Evolutionary conservation across 2,888 invertebrate genomes (phyloP), one percentile per base, ranked within the genome.

Genomic region (Rotaria magnacalcarata): DNA sequence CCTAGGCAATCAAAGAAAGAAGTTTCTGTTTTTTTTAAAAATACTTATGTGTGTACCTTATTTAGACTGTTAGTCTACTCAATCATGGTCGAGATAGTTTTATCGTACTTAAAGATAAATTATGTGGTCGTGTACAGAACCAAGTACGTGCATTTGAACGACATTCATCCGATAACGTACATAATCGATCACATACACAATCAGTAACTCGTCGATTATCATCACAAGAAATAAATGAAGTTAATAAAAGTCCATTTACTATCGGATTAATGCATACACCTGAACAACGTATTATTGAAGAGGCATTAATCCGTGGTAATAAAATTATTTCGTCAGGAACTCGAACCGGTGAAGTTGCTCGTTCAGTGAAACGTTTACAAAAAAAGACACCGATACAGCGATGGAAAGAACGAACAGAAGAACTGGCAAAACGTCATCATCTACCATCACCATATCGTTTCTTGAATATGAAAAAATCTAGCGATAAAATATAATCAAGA

Each of bases 341-440:
- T 80, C n/a, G 80, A 47, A 7, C n/a, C 0, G 47, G n/a, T 43
- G n/a, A 80, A 10, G 10, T 24, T n/a, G 19, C 47, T 41, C 43
- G 80, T 47, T 47, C 80, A 21, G 43, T 80, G 11, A 80, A 80
- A 80, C 80, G 80, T n/a, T 80, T 80, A n/a, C 80, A 47, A 80
- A 47, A 47, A 80, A 47, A 47, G 24, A 80, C 47, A 5, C 24
- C 80, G 16, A n/a, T 80, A 47, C 21, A n/a, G 34, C 80, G 47
- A 47, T 80, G 80, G 80, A 80, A 80, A 80, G 41, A 60, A 60
- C 60, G 60, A 60, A n/a, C 27, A 27, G 27, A 60, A 27, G 60
- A 67, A 41, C 34, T 19, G 34, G 67, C 34, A 67, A 67, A 67
- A 19, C 19, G 19, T 34, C 67, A 41, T 67, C 67, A 34, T 19